phyloP scores from a whole-genome alignment of 1,140 invertebrate species.

The Linepithema humile region DNA sequence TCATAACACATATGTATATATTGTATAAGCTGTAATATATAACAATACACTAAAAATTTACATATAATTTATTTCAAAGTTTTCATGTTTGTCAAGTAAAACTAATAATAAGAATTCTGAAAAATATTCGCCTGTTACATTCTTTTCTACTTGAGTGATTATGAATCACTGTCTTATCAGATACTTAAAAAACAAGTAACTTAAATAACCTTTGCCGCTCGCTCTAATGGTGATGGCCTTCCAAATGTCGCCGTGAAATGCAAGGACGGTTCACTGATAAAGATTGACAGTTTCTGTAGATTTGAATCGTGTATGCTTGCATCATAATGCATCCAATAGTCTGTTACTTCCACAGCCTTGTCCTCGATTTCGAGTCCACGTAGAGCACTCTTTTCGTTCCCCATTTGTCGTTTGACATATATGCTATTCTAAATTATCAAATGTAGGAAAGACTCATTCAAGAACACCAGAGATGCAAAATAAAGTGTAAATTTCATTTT shows the following conservation, averaged over 20 bases:
- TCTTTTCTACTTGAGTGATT: not conserved
- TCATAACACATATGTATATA: not conserved
- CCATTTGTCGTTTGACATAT: conserved; percentile 84
- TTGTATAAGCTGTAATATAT: not conserved
- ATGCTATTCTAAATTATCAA: not conserved
- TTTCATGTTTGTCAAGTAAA: not conserved
- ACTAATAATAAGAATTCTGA: not conserved
- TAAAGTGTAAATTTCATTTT: not conserved
- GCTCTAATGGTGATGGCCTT: conserved; percentile 88
- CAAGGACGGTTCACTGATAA: conserved; percentile 87
- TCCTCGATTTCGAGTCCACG: conserved; percentile 90
- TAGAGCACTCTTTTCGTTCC: conserved; percentile 90
- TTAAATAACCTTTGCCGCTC: conserved; percentile 87
- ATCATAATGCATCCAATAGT: conserved; percentile 91
- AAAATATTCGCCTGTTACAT: not conserved
- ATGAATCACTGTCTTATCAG: not conserved
- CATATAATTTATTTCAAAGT: not conserved
- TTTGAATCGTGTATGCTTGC: conserved; percentile 86
- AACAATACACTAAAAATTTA: not conserved
- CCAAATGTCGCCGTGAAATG: conserved; percentile 87
- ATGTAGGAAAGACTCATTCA: not conserved
- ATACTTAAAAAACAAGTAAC: not conserved
- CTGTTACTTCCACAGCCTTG: conserved; percentile 89
- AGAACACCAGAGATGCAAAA: not conserved
- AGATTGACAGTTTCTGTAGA: conserved; percentile 88